phyloP scores from a whole-genome alignment of 2,797 vertebrate genomes.

The Eidolon dupreanum region DNA sequence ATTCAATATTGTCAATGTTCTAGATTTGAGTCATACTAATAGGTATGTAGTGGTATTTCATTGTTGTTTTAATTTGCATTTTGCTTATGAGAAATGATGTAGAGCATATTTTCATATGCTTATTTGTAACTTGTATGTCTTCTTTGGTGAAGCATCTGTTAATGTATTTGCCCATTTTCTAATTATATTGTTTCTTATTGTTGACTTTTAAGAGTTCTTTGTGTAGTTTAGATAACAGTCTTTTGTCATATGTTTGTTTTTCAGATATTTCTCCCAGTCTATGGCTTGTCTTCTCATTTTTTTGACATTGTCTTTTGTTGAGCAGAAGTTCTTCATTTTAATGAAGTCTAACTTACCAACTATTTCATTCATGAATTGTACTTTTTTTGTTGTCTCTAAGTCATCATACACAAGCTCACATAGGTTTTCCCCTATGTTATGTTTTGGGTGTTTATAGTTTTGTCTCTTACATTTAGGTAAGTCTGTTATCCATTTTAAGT shows the following conservation, averaged over 20 bases:
- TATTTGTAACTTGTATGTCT: not conserved
- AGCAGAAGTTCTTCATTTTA: not conserved
- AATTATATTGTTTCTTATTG: not conserved
- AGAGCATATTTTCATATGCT: not conserved
- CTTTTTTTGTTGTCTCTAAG: not conserved
- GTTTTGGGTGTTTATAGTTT: not conserved
- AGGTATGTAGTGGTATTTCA: not conserved
- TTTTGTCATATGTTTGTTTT: not conserved
- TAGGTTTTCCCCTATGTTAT: not conserved
- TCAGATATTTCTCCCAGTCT: not conserved
- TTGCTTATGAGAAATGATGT: not conserved
- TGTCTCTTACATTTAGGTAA: not conserved
- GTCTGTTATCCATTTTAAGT: not conserved
- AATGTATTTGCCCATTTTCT: not conserved
- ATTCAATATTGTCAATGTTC: not conserved
- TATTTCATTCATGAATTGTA: not conserved
- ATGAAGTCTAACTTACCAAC: not conserved
- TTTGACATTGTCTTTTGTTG: not conserved
- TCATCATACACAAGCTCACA: not conserved
- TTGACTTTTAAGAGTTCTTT: not conserved
- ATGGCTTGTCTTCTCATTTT: not conserved
- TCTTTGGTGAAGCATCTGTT: not conserved
- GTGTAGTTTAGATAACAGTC: not conserved
- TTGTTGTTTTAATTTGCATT: not conserved
- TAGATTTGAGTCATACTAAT: not conserved